These are phyloP conservation scores for Callaeas wilsoni DNA, from an alignment of 2,113 vertebrate genomes.

Conservation along the genomic window DNA sequence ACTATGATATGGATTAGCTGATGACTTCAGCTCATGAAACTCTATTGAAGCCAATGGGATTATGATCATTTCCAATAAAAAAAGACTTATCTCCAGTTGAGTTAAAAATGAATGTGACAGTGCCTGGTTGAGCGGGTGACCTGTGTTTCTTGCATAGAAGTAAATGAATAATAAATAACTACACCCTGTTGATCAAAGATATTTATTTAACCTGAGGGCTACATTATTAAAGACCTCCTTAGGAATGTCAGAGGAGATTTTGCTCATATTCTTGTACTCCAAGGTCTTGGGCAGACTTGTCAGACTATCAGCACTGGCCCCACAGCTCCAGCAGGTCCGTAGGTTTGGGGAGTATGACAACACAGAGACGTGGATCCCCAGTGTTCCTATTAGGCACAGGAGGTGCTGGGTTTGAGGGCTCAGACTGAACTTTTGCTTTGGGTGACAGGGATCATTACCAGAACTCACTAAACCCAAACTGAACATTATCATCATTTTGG, in stretches of 20 bases:
- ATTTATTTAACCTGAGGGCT: constrained; percentile 48
- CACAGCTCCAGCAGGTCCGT: neutral
- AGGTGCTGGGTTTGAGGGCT: neutral
- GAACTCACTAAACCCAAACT: neutral
- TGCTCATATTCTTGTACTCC: neutral
- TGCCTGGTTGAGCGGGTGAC: constrained; percentile 14
- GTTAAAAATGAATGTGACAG: constrained; percentile 20
- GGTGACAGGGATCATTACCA: neutral
- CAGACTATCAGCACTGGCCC: neutral
- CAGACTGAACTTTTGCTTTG: neutral
- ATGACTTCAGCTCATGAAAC: constrained; percentile 27
- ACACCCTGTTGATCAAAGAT: constrained; percentile 36
- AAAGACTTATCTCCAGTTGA: constrained; percentile 3
- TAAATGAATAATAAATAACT: constrained; percentile 60
- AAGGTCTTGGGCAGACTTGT: neutral
- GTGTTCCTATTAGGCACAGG: neutral
- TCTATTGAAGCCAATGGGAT: constrained; percentile 13
- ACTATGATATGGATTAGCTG: constrained; percentile 30
- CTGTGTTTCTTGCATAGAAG: constrained; percentile 25
- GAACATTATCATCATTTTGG: neutral
- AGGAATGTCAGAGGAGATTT: constrained; percentile 29
- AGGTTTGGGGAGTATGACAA: neutral
- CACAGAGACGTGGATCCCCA: neutral
- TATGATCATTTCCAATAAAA: constrained; percentile 53
- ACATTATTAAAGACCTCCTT: constrained; percentile 37